Conservation (phyloP, 2,797 vertebrate genomes). For the Erithacus rubecula region DNA sequence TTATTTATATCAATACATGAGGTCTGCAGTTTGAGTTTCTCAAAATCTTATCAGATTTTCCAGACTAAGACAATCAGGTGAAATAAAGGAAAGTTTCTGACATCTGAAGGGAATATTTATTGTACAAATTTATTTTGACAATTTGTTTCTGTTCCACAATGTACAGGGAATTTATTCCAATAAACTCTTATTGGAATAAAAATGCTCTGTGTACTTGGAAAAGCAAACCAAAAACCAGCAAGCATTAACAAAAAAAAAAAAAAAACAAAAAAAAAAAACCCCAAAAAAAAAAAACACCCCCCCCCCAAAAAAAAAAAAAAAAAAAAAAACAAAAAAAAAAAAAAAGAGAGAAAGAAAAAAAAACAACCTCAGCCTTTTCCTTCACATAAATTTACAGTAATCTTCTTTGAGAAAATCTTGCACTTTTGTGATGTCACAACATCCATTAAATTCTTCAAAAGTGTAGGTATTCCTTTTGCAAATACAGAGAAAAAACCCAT, state of each 20-base stretch:
- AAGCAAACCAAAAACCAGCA: background rate
- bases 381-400: background rate
- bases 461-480: background rate
- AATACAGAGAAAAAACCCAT: background rate
- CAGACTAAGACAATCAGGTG: background rate
- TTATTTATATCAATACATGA: background rate
- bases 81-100: background rate
- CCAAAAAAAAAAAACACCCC: too few relatives aligned
- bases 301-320: background rate
- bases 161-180: background rate
- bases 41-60: background rate
- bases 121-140: background rate
- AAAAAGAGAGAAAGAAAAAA: too few relatives aligned
- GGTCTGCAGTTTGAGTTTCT: background rate
- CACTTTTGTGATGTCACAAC: background rate
- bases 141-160: fast-evolving
- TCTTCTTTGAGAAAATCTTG: background rate
- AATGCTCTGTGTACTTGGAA: fast-evolving
- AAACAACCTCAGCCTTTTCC: background rate
- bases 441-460: background rate
- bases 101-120: background rate
- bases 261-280: background rate
- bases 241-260: too few relatives aligned
- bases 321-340: too few relatives aligned
- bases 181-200: background rate